These are phyloP conservation scores for Amphipyra berbera DNA, from an alignment of 2,888 invertebrate species.

Conservation along the genomic window DNA sequence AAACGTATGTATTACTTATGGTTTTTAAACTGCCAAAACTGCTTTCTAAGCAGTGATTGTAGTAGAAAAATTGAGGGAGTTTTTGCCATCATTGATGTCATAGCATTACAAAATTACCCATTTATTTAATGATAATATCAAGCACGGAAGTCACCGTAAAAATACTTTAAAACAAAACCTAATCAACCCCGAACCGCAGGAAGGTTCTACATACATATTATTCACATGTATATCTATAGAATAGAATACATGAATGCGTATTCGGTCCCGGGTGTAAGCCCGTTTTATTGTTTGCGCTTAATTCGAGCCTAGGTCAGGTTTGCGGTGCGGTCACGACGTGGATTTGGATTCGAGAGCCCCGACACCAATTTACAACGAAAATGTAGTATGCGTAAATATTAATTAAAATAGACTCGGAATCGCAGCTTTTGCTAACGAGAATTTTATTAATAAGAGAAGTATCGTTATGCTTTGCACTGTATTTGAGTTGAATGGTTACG, in stretches of 20 bases:
- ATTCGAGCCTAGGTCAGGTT: conserved; percentile 66
- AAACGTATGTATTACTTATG: too few species aligned
- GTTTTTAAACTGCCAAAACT: too few species aligned
- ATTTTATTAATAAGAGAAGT: conserved; percentile 26
- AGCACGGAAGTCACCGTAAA: too few species aligned
- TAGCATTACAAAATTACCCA: too few species aligned
- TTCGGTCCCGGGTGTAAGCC: conserved; percentile 47
- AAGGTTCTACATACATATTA: conserved; percentile 10
- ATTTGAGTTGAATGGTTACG: too few species aligned
- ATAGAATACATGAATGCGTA: conserved; percentile 36
- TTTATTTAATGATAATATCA: too few species aligned
- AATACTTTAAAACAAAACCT: too few species aligned
- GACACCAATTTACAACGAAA: conserved; percentile 60
- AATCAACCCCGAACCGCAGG: background rate
- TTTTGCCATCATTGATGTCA: too few species aligned
- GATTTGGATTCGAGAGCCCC: conserved; percentile 66
- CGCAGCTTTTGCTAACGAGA: conserved; percentile 6
- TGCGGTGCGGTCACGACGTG: conserved; percentile 59
- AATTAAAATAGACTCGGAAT: conserved; percentile 21
- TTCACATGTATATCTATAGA: conserved; percentile 8
- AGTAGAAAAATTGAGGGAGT: too few species aligned
- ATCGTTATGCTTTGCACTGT: conserved; percentile 30
- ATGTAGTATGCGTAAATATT: conserved; percentile 53
- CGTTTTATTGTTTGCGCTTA: conserved; percentile 73
- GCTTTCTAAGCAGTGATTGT: too few species aligned